Evolutionary conservation across 2,888 invertebrate species (phyloP), one percentile per base, ranked within the genome.

Genomic region (Anodontia alba): DNA sequence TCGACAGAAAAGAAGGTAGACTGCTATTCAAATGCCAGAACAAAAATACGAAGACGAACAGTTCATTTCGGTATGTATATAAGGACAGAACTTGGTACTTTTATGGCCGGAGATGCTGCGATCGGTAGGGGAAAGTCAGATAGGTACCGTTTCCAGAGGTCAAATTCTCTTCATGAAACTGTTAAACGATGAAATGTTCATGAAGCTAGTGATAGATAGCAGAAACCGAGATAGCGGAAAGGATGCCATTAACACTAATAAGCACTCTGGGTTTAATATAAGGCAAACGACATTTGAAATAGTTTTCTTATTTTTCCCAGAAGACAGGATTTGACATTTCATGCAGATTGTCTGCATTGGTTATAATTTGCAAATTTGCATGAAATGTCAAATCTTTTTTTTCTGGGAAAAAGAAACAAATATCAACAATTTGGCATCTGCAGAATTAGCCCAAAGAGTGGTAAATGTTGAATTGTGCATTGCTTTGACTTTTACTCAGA

Each of bases 1-100:
- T 42, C 31, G 79, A 42, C 75, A 71, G 51, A 38, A 62, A 38
- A 79, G 8, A n/a, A 79, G 74, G 75, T 29, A 31, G 33, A 36
- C 54, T 12, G 26, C 38, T 17, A 51, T 36, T 0, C 26, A 62
- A 31, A 69, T 43, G n/a, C 66, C 10, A 10, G 26, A 51, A 20
- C 23, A 38, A n/a, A 54, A 66, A 17, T 75, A 71, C 54, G 75
- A 71, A 3, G 75, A 75, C 17, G 43, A 57, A n/a, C 70, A 49
- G 26, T 80, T 67, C 46, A 43, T 67, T 17, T 51, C 23, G n/a
- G 76, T 72, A 26, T 10, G 5, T 29, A 10, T 57, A n/a, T n/a
- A n/a, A n/a, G n/a, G 10, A 23, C 57, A 10, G 29, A 57, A 7
- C 7, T 57, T 26, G 57, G 57, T 17, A 23, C 57, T 57, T 57